A percentile compares a stretch with the other conserved stretches of the same genome.
Conservation (phyloP, 2,797 vertebrate genomes). For the Erithacus rubecula region DNA sequence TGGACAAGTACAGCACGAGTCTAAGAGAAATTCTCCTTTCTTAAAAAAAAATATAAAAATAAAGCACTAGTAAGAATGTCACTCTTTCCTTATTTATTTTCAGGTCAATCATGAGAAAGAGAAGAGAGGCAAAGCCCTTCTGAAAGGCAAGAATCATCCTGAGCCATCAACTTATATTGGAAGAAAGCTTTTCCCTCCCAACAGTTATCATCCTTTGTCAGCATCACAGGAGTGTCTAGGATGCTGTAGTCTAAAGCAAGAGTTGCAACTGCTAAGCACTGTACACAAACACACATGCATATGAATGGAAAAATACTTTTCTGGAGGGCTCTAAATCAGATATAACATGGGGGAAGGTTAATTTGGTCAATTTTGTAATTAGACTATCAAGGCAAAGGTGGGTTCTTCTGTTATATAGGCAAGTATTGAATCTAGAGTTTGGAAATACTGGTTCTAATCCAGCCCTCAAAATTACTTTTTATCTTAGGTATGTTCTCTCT, state of each 20-base stretch:
- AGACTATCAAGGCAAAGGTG: not conserved
- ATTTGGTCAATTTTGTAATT: not conserved
- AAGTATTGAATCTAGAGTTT: not conserved
- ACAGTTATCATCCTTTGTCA: conserved; percentile 13
- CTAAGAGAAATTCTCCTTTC: not conserved
- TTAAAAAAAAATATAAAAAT: not conserved
- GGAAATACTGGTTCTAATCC: not conserved
- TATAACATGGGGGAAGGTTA: not conserved
- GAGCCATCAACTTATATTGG: not conserved
- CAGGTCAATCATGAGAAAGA: conserved; percentile 36
- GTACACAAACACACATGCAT: not conserved
- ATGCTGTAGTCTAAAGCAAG: not conserved
- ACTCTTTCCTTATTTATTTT: conserved; percentile 32
- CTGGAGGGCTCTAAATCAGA: not conserved
- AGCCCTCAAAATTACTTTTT: not conserved
- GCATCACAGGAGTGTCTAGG: not conserved
- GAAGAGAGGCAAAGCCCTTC: not conserved
- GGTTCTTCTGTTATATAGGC: not conserved
- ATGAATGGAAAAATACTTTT: not conserved
- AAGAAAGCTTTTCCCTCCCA: conserved; percentile 1
- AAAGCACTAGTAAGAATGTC: not conserved
- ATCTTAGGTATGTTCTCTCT: not conserved
- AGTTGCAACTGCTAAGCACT: not conserved
- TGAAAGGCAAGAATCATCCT: conserved; percentile 15
- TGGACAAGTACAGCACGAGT: not conserved